Evolutionary conservation across 2,888 invertebrate species (phyloP).

Genomic region (Scaptomyza caliginosa): DNA sequence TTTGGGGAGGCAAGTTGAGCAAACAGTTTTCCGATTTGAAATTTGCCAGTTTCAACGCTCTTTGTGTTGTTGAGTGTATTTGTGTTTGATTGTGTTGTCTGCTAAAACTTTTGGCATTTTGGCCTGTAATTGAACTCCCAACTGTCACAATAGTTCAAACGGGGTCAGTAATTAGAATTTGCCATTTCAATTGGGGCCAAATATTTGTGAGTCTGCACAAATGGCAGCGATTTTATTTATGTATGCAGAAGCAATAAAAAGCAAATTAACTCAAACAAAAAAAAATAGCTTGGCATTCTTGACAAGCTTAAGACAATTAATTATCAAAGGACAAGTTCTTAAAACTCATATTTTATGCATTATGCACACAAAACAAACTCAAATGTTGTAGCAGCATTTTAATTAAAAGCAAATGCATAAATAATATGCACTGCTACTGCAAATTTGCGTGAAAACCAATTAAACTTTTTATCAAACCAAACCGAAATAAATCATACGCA

Average conservation of each 20-base stretch:
- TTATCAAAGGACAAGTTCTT: not conserved
- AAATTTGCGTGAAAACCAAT: conserved; percentile 74
- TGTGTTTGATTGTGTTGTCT: conserved; percentile 15
- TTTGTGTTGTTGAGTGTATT: conserved; percentile 11
- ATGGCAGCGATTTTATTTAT: conserved; percentile 25
- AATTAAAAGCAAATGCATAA: conserved; percentile 69
- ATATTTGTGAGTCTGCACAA: conserved; percentile 19
- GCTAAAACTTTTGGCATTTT: conserved; percentile 56
- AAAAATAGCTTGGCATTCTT: not conserved
- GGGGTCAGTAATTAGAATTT: conserved; percentile 59
- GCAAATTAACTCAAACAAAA: too few relatives aligned
- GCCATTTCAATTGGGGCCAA: conserved; percentile 33
- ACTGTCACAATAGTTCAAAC: conserved; percentile 61
- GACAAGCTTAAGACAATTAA: conserved; percentile 1
- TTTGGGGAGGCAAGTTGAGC: conserved; percentile 31
- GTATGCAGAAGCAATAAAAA: conserved; percentile 4
- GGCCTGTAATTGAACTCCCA: conserved; percentile 66
- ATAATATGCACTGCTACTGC: conserved; percentile 16
- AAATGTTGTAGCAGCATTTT: conserved; percentile 39
- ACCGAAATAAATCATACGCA: conserved; percentile 70
- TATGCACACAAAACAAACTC: conserved; percentile 4
- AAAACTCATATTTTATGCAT: conserved; percentile 3
- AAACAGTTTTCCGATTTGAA: conserved; percentile 40
- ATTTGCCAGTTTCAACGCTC: conserved; percentile 28
- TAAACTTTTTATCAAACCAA: conserved; percentile 63